These are phyloP conservation scores for Glyphotaelius pellucidus DNA, from an alignment of 2,888 invertebrate genomes.

Conservation along the genomic window DNA sequence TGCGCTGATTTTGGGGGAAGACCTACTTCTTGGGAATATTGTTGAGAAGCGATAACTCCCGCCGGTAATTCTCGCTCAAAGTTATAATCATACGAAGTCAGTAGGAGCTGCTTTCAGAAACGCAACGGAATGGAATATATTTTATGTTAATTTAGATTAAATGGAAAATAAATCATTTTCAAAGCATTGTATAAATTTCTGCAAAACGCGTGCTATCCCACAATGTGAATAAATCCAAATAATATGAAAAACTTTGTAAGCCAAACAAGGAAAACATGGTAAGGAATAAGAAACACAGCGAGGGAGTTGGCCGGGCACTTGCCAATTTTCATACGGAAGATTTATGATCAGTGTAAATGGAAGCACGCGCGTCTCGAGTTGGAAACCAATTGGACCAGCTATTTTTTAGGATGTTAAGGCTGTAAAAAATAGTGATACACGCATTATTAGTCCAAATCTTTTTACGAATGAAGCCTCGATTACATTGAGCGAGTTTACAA, in stretches of 20 bases:
- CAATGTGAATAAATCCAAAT: not conserved
- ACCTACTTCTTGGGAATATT: not conserved
- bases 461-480: not conserved
- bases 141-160: not conserved
- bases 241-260: not conserved
- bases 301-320: conserved; percentile 50
- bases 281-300: conserved; percentile 34
- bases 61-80: not conserved
- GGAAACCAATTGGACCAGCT: conserved; percentile 29
- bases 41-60: not conserved
- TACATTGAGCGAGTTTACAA: too few species aligned
- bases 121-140: not conserved
- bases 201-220: not conserved
- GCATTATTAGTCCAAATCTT: conserved; percentile 13
- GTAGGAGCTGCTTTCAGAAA: not conserved
- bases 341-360: conserved; percentile 58
- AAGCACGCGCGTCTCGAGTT: conserved; percentile 49
- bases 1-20: not conserved
- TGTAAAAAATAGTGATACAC: conserved; percentile 12
- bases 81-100: not conserved
- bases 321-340: conserved; percentile 64
- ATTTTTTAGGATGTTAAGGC: conserved; percentile 43
- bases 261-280: not conserved
- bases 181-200: not conserved
- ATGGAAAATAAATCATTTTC: not conserved